Evolutionary conservation across 2,888 invertebrate species (phyloP).

Genomic region (Epinotia brunnichana): DNA sequence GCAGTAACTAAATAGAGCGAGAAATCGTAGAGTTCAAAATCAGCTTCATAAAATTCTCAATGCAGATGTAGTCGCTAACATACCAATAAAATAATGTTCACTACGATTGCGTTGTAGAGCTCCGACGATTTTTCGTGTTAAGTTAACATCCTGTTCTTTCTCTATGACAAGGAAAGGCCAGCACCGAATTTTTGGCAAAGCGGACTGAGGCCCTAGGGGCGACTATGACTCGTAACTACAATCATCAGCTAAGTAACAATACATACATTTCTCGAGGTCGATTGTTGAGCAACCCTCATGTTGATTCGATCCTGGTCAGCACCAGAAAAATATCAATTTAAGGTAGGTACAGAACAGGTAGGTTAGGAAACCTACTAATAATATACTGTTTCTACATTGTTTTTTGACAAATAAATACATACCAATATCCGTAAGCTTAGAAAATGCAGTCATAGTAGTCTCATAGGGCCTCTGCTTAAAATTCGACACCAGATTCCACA

Average conservation of each 20-base stretch:
- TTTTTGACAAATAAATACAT: slow-evolving; percentile 56
- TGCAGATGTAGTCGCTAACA: neutral
- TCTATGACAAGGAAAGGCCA: no score
- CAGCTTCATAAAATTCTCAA: neutral
- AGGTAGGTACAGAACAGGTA: slow-evolving; percentile 8
- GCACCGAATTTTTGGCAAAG: no score
- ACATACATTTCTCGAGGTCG: slow-evolving; percentile 36
- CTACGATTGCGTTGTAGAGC: no score
- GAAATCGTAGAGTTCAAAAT: no score
- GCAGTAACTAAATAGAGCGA: no score
- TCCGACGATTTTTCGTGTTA: no score
- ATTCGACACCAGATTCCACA: slow-evolving; percentile 84
- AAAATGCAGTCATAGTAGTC: slow-evolving; percentile 92
- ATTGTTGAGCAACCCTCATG: slow-evolving; percentile 27
- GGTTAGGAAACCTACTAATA: neutral
- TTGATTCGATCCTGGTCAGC: slow-evolving; percentile 39
- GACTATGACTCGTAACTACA: neutral
- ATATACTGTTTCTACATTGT: neutral
- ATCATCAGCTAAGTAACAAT: slow-evolving; percentile 15
- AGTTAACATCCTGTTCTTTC: no score
- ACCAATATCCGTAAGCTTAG: slow-evolving; percentile 92
- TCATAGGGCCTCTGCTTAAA: slow-evolving; percentile 88
- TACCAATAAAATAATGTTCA: no score
- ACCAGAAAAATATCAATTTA: slow-evolving; percentile 17
- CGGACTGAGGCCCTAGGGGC: no score